Percentiles rank a stretch among this genome's conserved stretches.
phyloP scores from a whole-genome alignment of 2,888 invertebrate genomes.

The Orchesellides sinensis region DNA sequence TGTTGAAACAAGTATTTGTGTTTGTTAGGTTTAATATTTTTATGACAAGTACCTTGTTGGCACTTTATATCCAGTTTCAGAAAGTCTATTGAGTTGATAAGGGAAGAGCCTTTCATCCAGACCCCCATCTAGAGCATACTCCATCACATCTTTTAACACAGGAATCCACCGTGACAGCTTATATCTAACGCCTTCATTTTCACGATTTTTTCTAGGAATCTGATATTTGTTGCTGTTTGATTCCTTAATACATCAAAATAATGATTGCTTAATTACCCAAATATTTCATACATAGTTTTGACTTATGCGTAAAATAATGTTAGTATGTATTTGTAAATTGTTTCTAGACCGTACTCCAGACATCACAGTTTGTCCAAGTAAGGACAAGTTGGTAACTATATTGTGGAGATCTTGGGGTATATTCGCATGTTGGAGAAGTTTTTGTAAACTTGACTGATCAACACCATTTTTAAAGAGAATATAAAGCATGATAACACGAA shows the following conservation, averaged over 20 bases:
- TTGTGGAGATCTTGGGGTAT: constrained; percentile 36
- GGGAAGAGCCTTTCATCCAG: constrained; percentile 68
- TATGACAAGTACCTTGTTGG: constrained; percentile 61
- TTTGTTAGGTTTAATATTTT: neutral
- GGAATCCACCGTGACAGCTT: constrained; percentile 70
- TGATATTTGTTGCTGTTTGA: constrained; percentile 24
- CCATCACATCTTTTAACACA: constrained; percentile 70
- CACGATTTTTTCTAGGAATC: constrained; percentile 49
- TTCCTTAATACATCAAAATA: constrained; percentile 19
- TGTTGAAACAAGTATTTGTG: too few relatives aligned
- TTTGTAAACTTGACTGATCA: constrained; percentile 64
- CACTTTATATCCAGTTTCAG: constrained; percentile 54
- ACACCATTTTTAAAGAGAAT: constrained; percentile 69
- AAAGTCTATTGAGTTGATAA: constrained; percentile 58
- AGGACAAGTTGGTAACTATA: constrained; percentile 65
- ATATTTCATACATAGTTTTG: too few relatives aligned
- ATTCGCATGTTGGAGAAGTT: constrained; percentile 67
- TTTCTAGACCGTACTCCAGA: constrained; percentile 49
- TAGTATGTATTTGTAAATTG: neutral
- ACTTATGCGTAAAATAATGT: too few relatives aligned
- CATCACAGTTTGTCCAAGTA: constrained; percentile 65
- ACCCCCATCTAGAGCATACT: constrained; percentile 64
- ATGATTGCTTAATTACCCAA: too few relatives aligned
- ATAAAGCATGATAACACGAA: constrained; percentile 70
- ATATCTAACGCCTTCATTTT: constrained; percentile 39